These are phyloP conservation scores for Eudyptes chrysolophus DNA, from an alignment of 2,113 vertebrate species.

Conservation along the genomic window DNA sequence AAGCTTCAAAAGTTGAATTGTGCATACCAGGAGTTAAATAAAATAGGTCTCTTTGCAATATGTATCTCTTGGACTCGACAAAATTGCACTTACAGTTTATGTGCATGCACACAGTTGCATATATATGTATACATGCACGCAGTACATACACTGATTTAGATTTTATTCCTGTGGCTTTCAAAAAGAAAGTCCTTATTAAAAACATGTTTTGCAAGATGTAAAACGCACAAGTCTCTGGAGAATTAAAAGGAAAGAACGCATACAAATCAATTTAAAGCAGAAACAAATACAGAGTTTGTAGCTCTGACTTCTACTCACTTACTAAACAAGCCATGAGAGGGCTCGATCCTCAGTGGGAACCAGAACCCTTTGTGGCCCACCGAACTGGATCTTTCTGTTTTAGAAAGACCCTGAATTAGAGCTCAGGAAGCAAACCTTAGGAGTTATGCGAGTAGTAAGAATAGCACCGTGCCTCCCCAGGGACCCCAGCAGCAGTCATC, in stretches of 20 bases:
- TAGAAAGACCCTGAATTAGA: neutral
- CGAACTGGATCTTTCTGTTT: neutral
- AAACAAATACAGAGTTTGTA: neutral
- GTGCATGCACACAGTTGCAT: neutral
- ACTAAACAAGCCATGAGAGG: neutral
- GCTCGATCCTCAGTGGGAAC: neutral
- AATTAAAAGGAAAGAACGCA: neutral
- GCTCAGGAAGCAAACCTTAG: neutral
- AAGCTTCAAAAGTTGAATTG: neutral
- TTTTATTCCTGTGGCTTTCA: neutral
- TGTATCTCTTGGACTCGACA: neutral
- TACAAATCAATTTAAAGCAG: neutral
- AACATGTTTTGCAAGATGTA: neutral
- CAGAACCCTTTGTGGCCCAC: neutral
- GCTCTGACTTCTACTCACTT: neutral
- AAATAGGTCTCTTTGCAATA: neutral
- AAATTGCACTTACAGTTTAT: neutral
- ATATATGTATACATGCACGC: rapidly evolving
- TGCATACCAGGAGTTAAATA: neutral
- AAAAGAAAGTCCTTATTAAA: neutral
- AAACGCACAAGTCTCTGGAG: neutral
- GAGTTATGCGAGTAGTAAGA: neutral
- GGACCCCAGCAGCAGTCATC: neutral
- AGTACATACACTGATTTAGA: neutral
- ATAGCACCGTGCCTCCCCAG: neutral